Evolutionary conservation across 1,140 invertebrate species (phyloP).

Genomic region (Penaeus vannamei): DNA sequence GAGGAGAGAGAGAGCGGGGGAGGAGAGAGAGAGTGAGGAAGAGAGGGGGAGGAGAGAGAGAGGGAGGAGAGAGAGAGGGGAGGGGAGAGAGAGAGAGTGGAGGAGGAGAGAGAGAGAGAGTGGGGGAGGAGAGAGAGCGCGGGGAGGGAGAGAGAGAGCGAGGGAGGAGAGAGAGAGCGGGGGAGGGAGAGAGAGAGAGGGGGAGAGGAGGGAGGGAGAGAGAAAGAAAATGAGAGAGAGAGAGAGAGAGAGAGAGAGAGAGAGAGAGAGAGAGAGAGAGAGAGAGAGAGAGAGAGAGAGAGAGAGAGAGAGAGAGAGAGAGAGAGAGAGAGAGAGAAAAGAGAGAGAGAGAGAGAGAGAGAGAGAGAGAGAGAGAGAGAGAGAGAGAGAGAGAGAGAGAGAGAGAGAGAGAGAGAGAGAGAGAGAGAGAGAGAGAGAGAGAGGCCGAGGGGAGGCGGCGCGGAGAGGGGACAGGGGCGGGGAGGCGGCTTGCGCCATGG

Average conservation of each 20-base stretch:
- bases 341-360: background rate
- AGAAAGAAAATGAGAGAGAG: background rate
- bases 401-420: background rate
- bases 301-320: background rate
- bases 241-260: background rate
- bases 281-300: background rate
- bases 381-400: background rate
- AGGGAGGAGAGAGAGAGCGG: background rate
- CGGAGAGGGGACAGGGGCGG: background rate
- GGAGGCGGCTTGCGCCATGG: background rate
- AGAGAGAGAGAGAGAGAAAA: no score
- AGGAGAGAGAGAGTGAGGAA: background rate
- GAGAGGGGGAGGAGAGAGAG: background rate
- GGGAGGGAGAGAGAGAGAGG: background rate
- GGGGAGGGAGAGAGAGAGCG: background rate
- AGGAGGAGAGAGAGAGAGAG: conserved; percentile 3
- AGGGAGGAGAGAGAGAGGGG: background rate
- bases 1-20: conserved; percentile 21
- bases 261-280: background rate
- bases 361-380: background rate
- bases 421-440: conserved; percentile 11
- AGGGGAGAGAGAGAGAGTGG: background rate
- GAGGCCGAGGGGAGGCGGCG: conserved; percentile 31
- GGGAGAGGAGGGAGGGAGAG: background rate
- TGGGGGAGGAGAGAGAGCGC: conserved; percentile 19